Evolutionary conservation across 2,797 vertebrate species (phyloP), one percentile per base, ranked within the genome.

Genomic region (Garrulus glandarius): DNA sequence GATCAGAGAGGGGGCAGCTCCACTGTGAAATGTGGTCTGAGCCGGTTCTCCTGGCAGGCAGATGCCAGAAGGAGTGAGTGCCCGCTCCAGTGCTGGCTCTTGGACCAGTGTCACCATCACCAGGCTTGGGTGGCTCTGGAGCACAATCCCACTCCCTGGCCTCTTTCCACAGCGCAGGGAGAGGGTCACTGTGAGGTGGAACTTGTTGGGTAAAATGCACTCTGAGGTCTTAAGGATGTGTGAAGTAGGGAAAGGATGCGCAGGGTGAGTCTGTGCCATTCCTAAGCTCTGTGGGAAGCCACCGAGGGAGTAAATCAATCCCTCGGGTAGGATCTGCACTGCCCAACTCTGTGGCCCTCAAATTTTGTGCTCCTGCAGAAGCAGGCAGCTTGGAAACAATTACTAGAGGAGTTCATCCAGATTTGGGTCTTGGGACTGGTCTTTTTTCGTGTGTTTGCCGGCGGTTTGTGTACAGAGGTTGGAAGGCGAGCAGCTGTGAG

Each of bases 131-230:
- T 59, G 44, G n/a, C 36, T 68, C n/a, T 71, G 74, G 36, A 67
- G 23, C 22, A 5, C 0, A 0, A 6, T 34, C 60, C 34, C 15
- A 3, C 23, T 87, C 0, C 1, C 61, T 13, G 3, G 49, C 46
- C 21, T 53, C 44, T 78, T 67, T 13, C 32, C 21, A 11, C 32
- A 23, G 78, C 41, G 14, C 18, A 29, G 57, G 21, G n/a, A 47
- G 44, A 21, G 37, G 30, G 67, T 52, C 23, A 9, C 41, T 5
- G 0, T 34, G 34, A 43, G 32, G 53, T 18, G 20, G 24, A 26
- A 47, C 13, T 11, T 26, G 15, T 9, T 86, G 41, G 32, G 29
- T 53, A 19, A 83, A 70, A 71, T 17, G 21, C 21, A 46, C 30
- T 39, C 53, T 5, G 9, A 46, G 18, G 10, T 32, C 20, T 36